Conservation (phyloP, 2,797 vertebrate genomes). For the Enteromius paludinosus region DNA sequence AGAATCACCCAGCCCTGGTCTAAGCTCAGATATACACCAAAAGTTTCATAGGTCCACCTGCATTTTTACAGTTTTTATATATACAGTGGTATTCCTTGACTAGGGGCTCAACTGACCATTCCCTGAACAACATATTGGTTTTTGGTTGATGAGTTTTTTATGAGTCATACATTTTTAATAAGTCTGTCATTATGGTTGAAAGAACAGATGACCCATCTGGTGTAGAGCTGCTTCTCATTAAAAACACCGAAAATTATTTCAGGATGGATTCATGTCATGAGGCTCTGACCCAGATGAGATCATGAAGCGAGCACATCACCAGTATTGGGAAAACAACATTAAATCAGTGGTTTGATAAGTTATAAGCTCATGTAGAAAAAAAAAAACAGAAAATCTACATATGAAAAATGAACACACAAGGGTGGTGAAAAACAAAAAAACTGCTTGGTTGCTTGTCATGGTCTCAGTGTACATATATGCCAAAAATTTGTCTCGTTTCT, state of each 20-base stretch:
- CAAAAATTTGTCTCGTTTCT: neutral
- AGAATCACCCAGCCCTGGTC: neutral
- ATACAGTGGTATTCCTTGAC: neutral
- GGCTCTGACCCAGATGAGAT: neutral
- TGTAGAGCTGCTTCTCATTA: neutral
- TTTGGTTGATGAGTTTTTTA: constrained; percentile 7
- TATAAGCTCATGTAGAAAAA: neutral
- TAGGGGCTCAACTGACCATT: neutral
- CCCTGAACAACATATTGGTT: neutral
- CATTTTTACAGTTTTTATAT: neutral
- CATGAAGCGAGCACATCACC: neutral
- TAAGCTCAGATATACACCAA: neutral
- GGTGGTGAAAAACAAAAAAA: neutral
- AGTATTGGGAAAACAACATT: neutral
- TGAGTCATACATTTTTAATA: constrained; percentile 37
- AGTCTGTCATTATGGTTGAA: constrained; percentile 16
- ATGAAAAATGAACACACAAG: neutral
- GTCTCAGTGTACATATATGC: neutral
- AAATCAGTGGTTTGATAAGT: neutral
- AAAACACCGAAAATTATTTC: neutral
- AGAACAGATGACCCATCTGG: constrained; percentile 23
- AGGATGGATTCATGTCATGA: constrained; percentile 10
- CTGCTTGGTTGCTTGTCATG: neutral
- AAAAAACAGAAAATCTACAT: neutral
- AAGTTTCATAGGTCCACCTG: neutral